A percentile compares a stretch with the other conserved stretches of the same genome.
Evolutionary conservation across 2,113 vertebrate species (phyloP).

Genomic region (Anhinga anhinga): DNA sequence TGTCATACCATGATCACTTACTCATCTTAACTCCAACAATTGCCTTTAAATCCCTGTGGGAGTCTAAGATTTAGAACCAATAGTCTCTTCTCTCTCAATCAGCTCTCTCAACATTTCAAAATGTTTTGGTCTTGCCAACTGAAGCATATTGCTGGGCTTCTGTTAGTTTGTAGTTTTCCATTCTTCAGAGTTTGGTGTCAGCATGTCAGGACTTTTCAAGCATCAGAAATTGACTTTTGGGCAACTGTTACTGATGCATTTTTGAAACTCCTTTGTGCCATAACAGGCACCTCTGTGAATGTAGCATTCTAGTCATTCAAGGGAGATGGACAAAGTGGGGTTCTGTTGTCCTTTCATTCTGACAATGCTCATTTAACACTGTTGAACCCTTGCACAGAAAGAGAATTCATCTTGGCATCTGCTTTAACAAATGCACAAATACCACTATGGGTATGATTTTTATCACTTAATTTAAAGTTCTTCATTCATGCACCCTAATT

Average conservation of each 20-base stretch:
- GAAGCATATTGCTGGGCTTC: neutral
- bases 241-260: neutral
- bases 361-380: neutral
- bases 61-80: neutral
- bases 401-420: neutral
- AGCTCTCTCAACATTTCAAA: neutral
- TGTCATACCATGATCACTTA: neutral
- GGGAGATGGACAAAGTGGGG: too few species aligned
- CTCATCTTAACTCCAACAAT: neutral
- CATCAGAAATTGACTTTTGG: neutral
- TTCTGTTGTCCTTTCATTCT: neutral
- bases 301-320: neutral
- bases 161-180: neutral
- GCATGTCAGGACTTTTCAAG: neutral
- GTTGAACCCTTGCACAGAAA: neutral
- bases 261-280: neutral
- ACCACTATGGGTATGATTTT: neutral
- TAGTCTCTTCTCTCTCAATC: neutral
- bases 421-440: neutral
- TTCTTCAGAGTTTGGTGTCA: neutral
- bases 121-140: neutral
- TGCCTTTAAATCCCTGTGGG: neutral
- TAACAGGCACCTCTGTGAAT: neutral
- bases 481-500: neutral
- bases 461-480: neutral